phyloP scores from a whole-genome alignment of 2,113 vertebrate species.

The Limanda limanda region DNA sequence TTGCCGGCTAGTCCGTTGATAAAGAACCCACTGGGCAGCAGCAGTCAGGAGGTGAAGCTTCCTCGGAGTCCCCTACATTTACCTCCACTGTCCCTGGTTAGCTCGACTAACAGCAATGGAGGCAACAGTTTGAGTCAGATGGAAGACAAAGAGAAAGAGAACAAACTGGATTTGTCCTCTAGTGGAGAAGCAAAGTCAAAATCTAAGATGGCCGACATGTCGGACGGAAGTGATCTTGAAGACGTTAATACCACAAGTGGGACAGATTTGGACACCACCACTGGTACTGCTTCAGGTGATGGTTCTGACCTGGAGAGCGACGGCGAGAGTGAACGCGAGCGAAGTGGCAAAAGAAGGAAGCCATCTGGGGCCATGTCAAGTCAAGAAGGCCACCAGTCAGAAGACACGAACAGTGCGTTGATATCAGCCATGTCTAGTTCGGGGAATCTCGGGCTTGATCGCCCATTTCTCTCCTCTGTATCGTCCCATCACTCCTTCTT shows the following conservation, averaged over 20 bases:
- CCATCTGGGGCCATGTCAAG: slow-evolving; percentile 57
- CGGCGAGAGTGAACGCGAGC: slow-evolving; percentile 87
- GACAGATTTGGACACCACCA: slow-evolving; percentile 96
- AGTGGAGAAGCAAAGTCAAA: slow-evolving; percentile 86
- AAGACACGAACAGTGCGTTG: slow-evolving; percentile 81
- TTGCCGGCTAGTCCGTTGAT: slow-evolving; percentile 92
- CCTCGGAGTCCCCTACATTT: slow-evolving; percentile 88
- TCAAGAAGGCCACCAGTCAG: slow-evolving; percentile 81
- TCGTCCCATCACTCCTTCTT: slow-evolving; percentile 93
- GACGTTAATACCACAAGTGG: slow-evolving; percentile 97
- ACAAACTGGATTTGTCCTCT: slow-evolving; percentile 85
- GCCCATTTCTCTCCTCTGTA: slow-evolving; percentile 86
- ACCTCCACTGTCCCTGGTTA: slow-evolving; percentile 87
- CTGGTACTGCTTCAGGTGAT: slow-evolving; percentile 92
- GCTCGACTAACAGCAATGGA: slow-evolving; percentile 84
- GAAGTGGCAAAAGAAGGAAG: slow-evolving; percentile 84
- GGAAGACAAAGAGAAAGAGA: slow-evolving; percentile 85
- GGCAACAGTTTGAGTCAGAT: slow-evolving; percentile 63
- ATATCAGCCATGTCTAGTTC: slow-evolving; percentile 82
- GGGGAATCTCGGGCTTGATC: slow-evolving; percentile 81
- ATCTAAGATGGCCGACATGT: slow-evolving; percentile 91
- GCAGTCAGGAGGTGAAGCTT: slow-evolving; percentile 89
- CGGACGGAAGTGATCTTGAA: slow-evolving; percentile 97
- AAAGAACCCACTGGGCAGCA: slow-evolving; percentile 90
- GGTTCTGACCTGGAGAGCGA: slow-evolving; percentile 93